Base-by-base conservation (phyloP, 2,113 vertebrate genomes). In the Triplophysa tibetana region DNA sequence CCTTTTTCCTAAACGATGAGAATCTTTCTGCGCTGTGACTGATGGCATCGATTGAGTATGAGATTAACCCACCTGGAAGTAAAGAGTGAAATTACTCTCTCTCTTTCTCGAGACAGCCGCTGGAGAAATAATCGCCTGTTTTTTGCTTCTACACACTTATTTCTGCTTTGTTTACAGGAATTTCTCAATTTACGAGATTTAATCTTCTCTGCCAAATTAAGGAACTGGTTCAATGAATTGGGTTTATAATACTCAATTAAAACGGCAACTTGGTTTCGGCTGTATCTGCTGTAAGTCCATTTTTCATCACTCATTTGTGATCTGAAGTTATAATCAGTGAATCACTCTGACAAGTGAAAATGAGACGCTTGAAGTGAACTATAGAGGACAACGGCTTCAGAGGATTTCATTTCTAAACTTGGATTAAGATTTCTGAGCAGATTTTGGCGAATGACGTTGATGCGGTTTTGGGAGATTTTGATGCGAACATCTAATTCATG, bases 1-100 rank as follows among this genome's bases (percentile, higher is more conserved):
- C 45, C 16, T 79, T 80, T 81, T 75, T 61, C 56, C 33, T 74
- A 58, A 69, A 19, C 29, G 43, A 86, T 80, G 63, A 19, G 50
- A 80, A 75, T 84, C 79, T 64, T 74, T 76, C 67, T 79, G 54
- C 45, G 43, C 41, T 9, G 66, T 84, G 80, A 86, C 69, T 80
- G 73, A 86, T 84, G 77, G 29, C 80, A 86, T 82, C 60, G 72
- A 84, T 77, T 80, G 38, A 6, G 38, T 74, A 50, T 60, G 50
- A 77, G 69, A 82, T 80, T 77, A 77, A 84, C 82, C 82, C 82
- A 82, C 67, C 69, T 77, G 56, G 73, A 86, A 77, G 80, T 82
- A 78, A 81, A 63, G 45, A 70, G 72, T 73, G 77, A 66, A 81
- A 77, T 81, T 65, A 75, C 66, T 69, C 64, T 58, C 60, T 69